phyloP scores from a whole-genome alignment of 2,797 vertebrate species.

The Agapornis canus region DNA sequence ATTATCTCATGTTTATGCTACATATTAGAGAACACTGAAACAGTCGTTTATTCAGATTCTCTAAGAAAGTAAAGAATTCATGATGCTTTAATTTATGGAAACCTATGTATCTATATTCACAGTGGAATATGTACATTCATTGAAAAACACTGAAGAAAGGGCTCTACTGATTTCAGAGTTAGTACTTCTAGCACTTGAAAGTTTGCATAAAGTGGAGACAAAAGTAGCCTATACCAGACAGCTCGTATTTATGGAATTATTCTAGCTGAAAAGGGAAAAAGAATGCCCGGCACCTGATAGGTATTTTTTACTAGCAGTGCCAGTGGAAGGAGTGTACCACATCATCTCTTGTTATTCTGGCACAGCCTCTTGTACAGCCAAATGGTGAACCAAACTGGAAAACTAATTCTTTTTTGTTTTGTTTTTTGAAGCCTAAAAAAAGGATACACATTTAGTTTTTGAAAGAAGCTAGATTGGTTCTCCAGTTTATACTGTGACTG shows the following conservation, averaged over 20 bases:
- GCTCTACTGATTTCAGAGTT: neutral
- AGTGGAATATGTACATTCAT: neutral
- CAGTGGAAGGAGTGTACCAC: neutral
- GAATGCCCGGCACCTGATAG: neutral
- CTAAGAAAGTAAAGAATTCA: neutral
- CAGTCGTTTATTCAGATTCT: neutral
- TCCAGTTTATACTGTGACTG: neutral
- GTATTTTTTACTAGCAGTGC: neutral
- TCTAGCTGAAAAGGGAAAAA: neutral
- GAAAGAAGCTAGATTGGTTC: neutral
- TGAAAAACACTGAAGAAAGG: neutral
- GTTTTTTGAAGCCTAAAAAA: neutral
- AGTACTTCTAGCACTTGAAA: neutral
- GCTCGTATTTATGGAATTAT: conserved; percentile 27
- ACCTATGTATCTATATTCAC: neutral
- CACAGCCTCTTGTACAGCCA: neutral
- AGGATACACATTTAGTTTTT: neutral
- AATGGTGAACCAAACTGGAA: neutral
- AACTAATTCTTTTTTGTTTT: neutral
- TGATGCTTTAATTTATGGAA: neutral
- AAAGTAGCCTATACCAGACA: conserved; percentile 16
- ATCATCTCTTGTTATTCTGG: conserved; percentile 14
- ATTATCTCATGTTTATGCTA: neutral
- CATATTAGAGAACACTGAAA: neutral
- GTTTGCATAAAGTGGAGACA: neutral